These are phyloP conservation scores for Pipistrellus nathusii DNA, from an alignment of 2,797 vertebrate genomes.

Conservation along the genomic window DNA sequence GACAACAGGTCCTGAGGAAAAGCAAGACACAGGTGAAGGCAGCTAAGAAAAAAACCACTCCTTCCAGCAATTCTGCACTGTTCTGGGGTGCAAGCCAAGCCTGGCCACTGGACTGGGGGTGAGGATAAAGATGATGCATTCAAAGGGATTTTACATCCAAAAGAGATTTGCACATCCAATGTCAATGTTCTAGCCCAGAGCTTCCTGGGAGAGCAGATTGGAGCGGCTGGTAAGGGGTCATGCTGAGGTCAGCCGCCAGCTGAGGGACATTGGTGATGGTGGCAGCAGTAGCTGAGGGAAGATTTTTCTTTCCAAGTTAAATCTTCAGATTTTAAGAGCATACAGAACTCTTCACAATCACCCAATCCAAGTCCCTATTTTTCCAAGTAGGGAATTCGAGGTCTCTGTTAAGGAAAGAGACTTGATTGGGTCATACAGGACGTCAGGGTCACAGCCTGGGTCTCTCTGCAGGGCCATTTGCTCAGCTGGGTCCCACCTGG, in stretches of 20 bases:
- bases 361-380: background rate
- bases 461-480: background rate
- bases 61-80: constrained; percentile 57
- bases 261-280: background rate
- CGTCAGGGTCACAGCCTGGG: background rate
- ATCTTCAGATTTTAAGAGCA: constrained; percentile 37
- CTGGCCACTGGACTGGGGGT: background rate
- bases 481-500: background rate
- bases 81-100: constrained; percentile 63
- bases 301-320: constrained; percentile 48
- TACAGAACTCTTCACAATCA: constrained; percentile 24
- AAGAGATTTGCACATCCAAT: constrained; percentile 46
- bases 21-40: constrained; percentile 56
- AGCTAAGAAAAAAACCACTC: background rate
- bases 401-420: constrained; percentile 46
- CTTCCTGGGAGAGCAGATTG: constrained; percentile 53
- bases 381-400: background rate
- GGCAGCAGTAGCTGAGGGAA: background rate
- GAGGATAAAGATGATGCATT: background rate
- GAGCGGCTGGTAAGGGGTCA: constrained; percentile 44
- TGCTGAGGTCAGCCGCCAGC: constrained; percentile 47
- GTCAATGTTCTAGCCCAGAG: background rate
- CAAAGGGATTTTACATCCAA: background rate
- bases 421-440: background rate
- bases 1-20: constrained; percentile 61